Percentiles rank a stretch among this genome's conserved stretches.
phyloP scores from a whole-genome alignment of 2,797 vertebrate species.

The Triplophysa bombifrons region DNA sequence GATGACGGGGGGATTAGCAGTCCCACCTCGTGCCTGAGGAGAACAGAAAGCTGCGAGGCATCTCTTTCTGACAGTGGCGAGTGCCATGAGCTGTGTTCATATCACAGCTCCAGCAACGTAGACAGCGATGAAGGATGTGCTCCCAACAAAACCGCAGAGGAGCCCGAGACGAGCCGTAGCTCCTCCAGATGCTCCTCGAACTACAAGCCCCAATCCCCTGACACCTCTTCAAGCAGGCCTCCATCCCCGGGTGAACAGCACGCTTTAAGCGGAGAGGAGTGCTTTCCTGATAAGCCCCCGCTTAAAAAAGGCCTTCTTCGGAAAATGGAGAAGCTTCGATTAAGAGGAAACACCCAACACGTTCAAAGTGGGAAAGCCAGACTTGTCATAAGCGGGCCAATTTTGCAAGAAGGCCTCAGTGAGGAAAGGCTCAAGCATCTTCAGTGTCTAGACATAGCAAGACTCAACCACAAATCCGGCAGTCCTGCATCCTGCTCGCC shows the following conservation, averaged over 20 bases:
- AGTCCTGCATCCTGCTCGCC: conserved; percentile 67
- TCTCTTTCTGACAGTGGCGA: conserved; percentile 63
- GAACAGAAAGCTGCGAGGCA: conserved; percentile 43
- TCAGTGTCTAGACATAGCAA: conserved; percentile 70
- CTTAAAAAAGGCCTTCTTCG: conserved; percentile 78
- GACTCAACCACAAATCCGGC: conserved; percentile 60
- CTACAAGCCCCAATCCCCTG: conserved; percentile 67
- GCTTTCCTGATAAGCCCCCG: conserved; percentile 68
- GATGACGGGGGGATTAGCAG: conserved; percentile 62
- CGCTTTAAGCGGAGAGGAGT: conserved; percentile 66
- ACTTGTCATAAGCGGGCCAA: conserved; percentile 73
- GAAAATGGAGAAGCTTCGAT: conserved; percentile 85
- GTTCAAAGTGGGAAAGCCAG: conserved; percentile 50
- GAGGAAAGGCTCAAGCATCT: conserved; percentile 75
- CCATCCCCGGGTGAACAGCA: conserved; percentile 68
- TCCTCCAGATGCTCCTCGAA: conserved; percentile 77
- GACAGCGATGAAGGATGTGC: conserved; percentile 74
- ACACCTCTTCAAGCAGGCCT: conserved; percentile 73
- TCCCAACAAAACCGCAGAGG: conserved; percentile 43
- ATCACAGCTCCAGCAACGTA: conserved; percentile 80
- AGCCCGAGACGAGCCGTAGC: conserved; percentile 71
- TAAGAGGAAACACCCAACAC: conserved; percentile 65
- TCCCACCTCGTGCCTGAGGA: conserved; percentile 51
- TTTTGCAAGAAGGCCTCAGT: conserved; percentile 72
- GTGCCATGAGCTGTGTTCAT: conserved; percentile 75